Evolutionary conservation across 2,113 vertebrate species (phyloP).

Genomic region (Myotis davidii): DNA sequence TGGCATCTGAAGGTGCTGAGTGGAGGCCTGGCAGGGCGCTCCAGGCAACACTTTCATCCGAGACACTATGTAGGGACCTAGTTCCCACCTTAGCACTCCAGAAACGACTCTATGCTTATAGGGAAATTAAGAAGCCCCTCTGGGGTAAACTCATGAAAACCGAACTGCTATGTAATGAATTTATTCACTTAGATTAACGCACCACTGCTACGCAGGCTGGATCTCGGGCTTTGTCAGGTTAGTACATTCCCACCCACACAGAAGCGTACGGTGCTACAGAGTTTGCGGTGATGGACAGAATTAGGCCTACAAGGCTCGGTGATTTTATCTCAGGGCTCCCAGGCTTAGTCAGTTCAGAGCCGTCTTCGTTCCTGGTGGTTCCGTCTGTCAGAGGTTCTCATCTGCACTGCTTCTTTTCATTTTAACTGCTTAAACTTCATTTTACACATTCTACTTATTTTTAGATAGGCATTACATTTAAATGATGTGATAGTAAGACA

Average conservation of each 20-base stretch:
- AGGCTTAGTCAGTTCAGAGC: not conserved
- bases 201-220: not conserved
- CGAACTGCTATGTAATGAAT: not conserved
- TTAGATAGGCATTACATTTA: not conserved
- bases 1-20: accelerated
- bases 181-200: not conserved
- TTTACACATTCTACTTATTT: conserved; percentile 25
- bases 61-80: not conserved
- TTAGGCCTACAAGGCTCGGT: not conserved
- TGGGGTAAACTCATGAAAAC: not conserved
- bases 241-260: not conserved
- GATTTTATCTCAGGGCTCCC: not conserved
- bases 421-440: conserved; percentile 13
- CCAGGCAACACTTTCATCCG: not conserved
- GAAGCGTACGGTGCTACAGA: not conserved
- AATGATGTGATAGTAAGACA: not conserved
- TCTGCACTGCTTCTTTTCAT: not conserved
- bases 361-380: not conserved
- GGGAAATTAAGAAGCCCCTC: not conserved
- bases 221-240: not conserved
- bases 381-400: not conserved
- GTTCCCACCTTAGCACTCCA: not conserved
- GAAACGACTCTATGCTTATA: not conserved
- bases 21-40: accelerated
- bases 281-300: not conserved